Conservation (phyloP, 2,113 vertebrate species). For the Phasianus colchicus region DNA sequence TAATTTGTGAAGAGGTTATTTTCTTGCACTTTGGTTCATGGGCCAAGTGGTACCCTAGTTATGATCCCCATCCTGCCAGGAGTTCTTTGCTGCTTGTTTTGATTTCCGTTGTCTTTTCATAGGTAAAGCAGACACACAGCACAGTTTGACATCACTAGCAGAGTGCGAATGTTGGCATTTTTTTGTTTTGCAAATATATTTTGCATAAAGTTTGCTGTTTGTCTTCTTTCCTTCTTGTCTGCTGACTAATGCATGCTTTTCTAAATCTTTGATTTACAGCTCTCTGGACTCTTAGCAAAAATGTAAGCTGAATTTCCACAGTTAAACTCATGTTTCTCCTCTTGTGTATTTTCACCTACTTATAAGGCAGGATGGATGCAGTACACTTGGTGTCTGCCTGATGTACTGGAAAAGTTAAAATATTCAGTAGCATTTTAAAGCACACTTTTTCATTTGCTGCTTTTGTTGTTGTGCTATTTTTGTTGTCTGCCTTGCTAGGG, state of each 20-base stretch:
- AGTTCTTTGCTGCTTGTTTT: not conserved
- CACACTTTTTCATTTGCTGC: not conserved
- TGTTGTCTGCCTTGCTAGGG: not conserved
- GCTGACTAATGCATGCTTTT: not conserved
- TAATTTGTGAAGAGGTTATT: not conserved
- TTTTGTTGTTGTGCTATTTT: not conserved
- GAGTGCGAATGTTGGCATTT: not conserved
- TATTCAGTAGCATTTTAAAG: not conserved
- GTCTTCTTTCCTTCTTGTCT: not conserved
- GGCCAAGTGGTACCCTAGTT: not conserved
- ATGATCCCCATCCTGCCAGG: fast-evolving
- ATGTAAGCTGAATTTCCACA: not conserved
- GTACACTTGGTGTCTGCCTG: not conserved
- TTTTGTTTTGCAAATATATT: not conserved
- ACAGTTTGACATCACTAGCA: not conserved
- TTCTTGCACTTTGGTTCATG: not conserved
- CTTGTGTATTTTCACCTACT: not conserved
- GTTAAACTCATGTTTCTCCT: not conserved
- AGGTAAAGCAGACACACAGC: not conserved
- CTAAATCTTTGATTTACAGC: not conserved
- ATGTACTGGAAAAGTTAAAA: not conserved
- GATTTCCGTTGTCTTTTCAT: not conserved
- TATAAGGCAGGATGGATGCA: not conserved
- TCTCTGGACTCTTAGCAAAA: not conserved
- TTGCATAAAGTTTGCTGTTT: not conserved